Base-by-base conservation (phyloP, 2,797 vertebrate genomes). In the Cetoscarus ocellatus region DNA sequence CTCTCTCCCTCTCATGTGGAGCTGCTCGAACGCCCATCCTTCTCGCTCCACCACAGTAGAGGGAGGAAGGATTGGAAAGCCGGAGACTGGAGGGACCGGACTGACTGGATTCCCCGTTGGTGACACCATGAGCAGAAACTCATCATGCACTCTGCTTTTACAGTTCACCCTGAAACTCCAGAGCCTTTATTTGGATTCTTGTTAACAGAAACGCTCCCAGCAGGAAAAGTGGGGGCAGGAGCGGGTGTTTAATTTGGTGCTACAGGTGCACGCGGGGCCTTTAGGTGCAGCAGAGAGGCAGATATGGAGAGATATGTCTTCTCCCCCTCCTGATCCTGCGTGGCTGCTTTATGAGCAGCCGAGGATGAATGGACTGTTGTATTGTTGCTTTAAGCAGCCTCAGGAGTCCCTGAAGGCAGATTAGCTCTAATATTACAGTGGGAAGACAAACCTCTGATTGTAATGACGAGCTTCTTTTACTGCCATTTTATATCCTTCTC, bases 81-180 rank as follows among this genome's bases (percentile, higher is more conserved):
- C 17, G 19, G 60, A 61, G 65, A 88, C 85, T 19, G 65, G 89
- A 84, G 70, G 35, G 70, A 76, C 90, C 43, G 75, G 93, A 87
- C 72, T 15, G 74, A 92, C 93, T 64, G 79, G 92, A 93, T 91
- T 90, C 84, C 77, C 56, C 17, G 13, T 38, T 17, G 64, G 52
- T 89, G 88, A 90, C 76, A 10, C 36, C n/a, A 10, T 9, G 13
- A 3, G 11, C 8, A 48, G 47, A 48, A 18, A 48, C 47, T 14
- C 19, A 5, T 27, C 27, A 27, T 27, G 27, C 27, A 27, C 27
- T 10, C 27, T 63, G 50, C 49, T 50, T 56, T 27, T 34, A 49
- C 51, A 38, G 52, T 61, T 59, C 50, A 63, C 67, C 53, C 44
- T 59, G 67, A 78, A 79, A 82, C 79, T 79, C 65, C n/a, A 0